phyloP scores from a whole-genome alignment of 2,113 vertebrate species.

The Mesitornis unicolor region DNA sequence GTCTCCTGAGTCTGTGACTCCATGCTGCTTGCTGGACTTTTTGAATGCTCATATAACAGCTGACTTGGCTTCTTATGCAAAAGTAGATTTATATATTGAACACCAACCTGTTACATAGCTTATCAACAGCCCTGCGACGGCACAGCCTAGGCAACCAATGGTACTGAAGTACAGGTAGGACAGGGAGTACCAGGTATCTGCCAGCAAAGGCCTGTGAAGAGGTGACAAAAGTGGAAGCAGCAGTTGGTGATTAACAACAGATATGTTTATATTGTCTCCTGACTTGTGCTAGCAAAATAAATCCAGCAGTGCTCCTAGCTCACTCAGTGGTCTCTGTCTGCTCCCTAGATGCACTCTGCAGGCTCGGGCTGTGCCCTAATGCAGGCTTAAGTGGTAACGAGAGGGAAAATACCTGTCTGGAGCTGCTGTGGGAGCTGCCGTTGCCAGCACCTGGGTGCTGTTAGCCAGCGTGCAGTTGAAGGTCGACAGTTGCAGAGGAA shows the following conservation, averaged over 20 bases:
- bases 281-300: neutral
- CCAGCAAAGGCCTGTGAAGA: conserved; percentile 71
- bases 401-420: conserved; percentile 53
- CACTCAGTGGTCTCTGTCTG: fast-evolving
- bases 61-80: neutral
- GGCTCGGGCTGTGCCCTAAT: neutral
- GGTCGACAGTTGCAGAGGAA: conserved; percentile 72
- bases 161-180: conserved; percentile 86
- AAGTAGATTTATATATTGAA: neutral
- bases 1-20: neutral
- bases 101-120: conserved; percentile 80
- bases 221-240: neutral
- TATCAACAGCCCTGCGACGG: conserved; percentile 73
- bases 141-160: conserved; percentile 76
- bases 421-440: neutral
- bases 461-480: conserved; percentile 62
- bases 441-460: neutral
- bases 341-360: neutral
- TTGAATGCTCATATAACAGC: neutral
- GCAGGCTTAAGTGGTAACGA: fast-evolving
- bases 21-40: fast-evolving
- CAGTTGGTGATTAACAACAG: fast-evolving
- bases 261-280: fast-evolving
- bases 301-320: neutral
- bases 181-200: conserved; percentile 81